Evolutionary conservation across 2,113 vertebrate species (phyloP), one percentile per base, ranked within the genome.

Genomic region (Micronisus gabar): DNA sequence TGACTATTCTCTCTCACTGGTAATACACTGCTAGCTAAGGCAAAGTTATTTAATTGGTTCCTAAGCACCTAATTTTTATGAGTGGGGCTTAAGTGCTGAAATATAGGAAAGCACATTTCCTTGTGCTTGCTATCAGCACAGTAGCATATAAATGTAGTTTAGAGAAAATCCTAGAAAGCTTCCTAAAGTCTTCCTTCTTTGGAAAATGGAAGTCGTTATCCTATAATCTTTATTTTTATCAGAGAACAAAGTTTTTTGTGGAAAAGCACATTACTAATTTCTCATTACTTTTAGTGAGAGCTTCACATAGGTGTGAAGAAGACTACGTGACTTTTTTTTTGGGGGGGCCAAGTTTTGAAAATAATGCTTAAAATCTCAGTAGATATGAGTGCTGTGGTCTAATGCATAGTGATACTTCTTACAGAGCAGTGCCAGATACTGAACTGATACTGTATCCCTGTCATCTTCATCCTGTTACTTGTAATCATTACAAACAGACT

Each of bases 31-130:
- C 72, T 96, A 73, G 73, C 85, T 90, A 87, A 90, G 52, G 50
- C 38, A 92, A 93, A 90, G 88, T 70, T 89, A 4, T 80, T 95
- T 96, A 97, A 97, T 97, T 97, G 95, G 95, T 96, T 97, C 95
- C 97, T 93, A 89, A 96, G 95, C 96, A 96, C 89, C 94, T 96
- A 27, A 91, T 96, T 96, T 93, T 94, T 91, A 67, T 85, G 70
- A 95, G 84, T 65, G 53, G 58, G 62, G 56, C 81, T 90, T 92
- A 92, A 95, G 65, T 63, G 40, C 66, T 78, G 58, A 94, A 93
- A 88, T 85, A 78, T 0, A 89, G 59, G 66, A 91, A 95, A 86
- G 52, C 19, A 65, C 21, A 19, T 91, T 92, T 96, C 61, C 80
- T 94, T 79, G 19, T 84, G 61, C 47, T 91, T 95, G 50, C 86